Evolutionary conservation across 2,113 vertebrate species (phyloP).

Genomic region (Felis chaus): DNA sequence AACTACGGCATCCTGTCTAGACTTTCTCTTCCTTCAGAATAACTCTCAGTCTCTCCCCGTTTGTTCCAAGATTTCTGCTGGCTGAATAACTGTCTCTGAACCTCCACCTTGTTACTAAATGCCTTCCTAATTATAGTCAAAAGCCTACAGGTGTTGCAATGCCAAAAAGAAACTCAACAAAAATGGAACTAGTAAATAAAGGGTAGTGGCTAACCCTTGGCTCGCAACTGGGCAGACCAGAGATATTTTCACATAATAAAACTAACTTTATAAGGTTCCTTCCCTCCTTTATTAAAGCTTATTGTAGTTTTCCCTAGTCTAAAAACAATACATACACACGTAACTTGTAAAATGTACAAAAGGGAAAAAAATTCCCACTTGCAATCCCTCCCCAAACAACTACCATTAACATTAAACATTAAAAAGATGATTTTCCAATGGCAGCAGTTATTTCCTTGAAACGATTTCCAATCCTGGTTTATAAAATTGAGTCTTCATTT

Average conservation of each 20-base stretch:
- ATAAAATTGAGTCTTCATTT: conserved; percentile 42
- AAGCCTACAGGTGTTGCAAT: neutral
- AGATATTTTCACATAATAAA: neutral
- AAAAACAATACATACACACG: neutral
- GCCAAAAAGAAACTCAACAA: neutral
- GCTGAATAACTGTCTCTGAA: neutral
- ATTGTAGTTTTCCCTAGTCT: conserved; percentile 22
- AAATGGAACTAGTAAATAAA: neutral
- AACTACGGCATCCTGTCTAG: neutral
- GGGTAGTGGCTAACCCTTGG: neutral
- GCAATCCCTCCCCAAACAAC: neutral
- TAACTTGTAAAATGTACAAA: conserved; percentile 21
- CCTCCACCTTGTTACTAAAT: neutral
- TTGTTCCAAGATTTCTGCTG: neutral
- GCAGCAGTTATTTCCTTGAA: neutral
- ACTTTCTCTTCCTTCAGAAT: neutral
- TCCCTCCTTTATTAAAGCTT: neutral
- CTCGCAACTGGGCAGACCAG: neutral
- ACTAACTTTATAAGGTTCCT: neutral
- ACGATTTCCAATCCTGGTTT: neutral
- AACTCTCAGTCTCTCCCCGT: neutral
- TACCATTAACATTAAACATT: neutral
- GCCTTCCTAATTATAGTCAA: neutral
- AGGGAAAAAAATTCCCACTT: neutral
- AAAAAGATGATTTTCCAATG: conserved; percentile 21